phyloP scores from a whole-genome alignment of 2,888 invertebrate genomes.

The Lissonota sp. region DNA sequence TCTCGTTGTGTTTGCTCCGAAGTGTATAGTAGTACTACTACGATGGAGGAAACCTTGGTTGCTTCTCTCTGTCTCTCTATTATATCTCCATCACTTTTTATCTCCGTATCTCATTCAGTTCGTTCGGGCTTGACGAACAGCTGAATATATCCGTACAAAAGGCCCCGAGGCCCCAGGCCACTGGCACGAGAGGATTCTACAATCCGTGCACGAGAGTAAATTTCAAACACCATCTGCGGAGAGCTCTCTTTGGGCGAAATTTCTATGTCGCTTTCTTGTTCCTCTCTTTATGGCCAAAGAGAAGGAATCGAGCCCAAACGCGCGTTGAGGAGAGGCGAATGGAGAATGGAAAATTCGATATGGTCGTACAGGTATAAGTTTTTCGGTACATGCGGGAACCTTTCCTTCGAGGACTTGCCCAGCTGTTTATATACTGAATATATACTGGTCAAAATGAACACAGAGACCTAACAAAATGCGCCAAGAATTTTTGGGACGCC shows the following conservation, averaged over 20 bases:
- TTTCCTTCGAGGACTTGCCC: neutral
- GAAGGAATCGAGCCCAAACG: too few relatives aligned
- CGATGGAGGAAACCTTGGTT: slow-evolving; percentile 6
- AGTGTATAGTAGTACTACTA: slow-evolving; percentile 31
- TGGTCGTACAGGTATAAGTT: slow-evolving; percentile 45
- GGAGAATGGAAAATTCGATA: slow-evolving; percentile 3
- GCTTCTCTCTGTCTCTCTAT: slow-evolving; percentile 22
- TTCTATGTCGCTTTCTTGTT: neutral
- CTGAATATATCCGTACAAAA: slow-evolving; percentile 57
- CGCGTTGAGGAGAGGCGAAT: neutral
- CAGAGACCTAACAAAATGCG: too few relatives aligned
- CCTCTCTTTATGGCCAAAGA: neutral
- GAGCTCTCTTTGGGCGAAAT: slow-evolving; percentile 8
- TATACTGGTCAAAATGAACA: too few relatives aligned
- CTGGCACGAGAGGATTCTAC: slow-evolving; percentile 31
- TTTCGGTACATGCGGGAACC: neutral
- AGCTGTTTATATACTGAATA: too few relatives aligned
- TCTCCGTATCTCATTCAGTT: slow-evolving; percentile 43
- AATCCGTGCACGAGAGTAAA: slow-evolving; percentile 44
- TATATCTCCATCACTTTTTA: neutral
- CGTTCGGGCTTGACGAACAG: slow-evolving; percentile 58
- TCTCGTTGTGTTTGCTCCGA: slow-evolving; percentile 49
- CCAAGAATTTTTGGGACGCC: too few relatives aligned
- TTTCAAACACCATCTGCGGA: slow-evolving; percentile 58
- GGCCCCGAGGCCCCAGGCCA: slow-evolving; percentile 27